Evolutionary conservation across 2,797 vertebrate species (phyloP), one percentile per base, ranked within the genome.

Genomic region (Enoplosus armatus): DNA sequence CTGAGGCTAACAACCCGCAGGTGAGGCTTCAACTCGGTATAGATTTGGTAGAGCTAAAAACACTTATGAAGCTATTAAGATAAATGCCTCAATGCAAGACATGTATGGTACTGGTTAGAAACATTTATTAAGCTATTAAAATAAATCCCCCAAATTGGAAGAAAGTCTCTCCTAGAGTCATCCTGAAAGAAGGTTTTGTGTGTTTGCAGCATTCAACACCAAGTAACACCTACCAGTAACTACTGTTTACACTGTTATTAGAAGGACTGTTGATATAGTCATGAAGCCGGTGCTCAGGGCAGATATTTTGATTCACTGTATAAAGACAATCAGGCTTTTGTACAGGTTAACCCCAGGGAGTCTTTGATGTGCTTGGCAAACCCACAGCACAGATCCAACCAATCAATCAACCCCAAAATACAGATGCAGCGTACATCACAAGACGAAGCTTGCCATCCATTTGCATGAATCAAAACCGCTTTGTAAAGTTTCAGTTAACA

Each of bases 1-100:
- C 98, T 1, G 98, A 99, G 90, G 98, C 98, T 55, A 99, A 99
- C 95, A 99, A 99, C 86, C 98, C 98, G 74, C 98, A 99, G 98
- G 98, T 99, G 80, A 95, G 91, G 35, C 37, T 71, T 35, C 22
- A 65, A 12, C 63, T 54, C 41, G 1, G 26, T 18, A 5, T 50
- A 3, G 31, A 12, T 54, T 15, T 33, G 6, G 27, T 18, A 6
- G 15, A 58, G 64, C 26, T 45, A 47, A 33, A 58, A 29, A 53
- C 20, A 53, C 51, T 64, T 59, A 54, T 60, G 31, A 75, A 85
- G 69, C 53, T 61, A 63, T 80, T 79, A 75, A n/a, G 22, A 67
- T 72, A 41, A 79, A 68, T 35, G 20, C 16, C 60, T 62, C 45
- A 31, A 1, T 51, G n/a, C 31, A 41, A 72, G 16, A 54, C 29